Percentiles rank a stretch among this genome's conserved stretches.
Conservation (phyloP, 2,888 invertebrate genomes). For the Coelogynopora nodosa region DNA sequence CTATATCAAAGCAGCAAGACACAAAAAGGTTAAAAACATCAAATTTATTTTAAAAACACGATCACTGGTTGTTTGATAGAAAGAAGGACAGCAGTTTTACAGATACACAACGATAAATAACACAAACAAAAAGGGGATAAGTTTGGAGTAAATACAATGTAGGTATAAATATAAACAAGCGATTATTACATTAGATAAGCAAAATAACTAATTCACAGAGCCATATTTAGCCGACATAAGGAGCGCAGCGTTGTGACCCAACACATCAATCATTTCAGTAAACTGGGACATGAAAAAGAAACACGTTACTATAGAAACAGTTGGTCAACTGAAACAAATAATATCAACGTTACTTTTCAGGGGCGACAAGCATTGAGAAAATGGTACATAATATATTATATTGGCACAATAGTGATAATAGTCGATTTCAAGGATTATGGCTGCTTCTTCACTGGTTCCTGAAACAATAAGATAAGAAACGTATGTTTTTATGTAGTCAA, state of each 20-base stretch:
- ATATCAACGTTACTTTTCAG: no score
- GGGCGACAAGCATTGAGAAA: background rate
- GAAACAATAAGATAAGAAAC: background rate
- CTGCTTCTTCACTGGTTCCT: background rate
- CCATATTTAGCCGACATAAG: no score
- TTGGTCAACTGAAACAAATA: background rate
- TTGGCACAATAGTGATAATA: background rate
- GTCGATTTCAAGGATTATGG: background rate
- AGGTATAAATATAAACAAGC: no score
- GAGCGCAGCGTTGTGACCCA: no score
- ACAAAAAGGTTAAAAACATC: background rate
- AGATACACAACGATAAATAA: background rate
- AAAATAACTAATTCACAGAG: no score
- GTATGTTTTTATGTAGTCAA: no score
- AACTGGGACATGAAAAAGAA: background rate
- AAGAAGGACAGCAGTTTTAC: background rate
- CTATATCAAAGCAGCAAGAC: no score
- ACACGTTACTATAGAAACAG: background rate
- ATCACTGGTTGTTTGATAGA: background rate
- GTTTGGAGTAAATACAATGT: no score
- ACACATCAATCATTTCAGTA: background rate
- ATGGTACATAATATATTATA: background rate
- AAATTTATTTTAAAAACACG: background rate
- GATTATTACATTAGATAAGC: no score
- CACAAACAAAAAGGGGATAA: background rate